Conservation (phyloP, 1,140 invertebrate genomes). For the Saxidomus purpurata region DNA sequence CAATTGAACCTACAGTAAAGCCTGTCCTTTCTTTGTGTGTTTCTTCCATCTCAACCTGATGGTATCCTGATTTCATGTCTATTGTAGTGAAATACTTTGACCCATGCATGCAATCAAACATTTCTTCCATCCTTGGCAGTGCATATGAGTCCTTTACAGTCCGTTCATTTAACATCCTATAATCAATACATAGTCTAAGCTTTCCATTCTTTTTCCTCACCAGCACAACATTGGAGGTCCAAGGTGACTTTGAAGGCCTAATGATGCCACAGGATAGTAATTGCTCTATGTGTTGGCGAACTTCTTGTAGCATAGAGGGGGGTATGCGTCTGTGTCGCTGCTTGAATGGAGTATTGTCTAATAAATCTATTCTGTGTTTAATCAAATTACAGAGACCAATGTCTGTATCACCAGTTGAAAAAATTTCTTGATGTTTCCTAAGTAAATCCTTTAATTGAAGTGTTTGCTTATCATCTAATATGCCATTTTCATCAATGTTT, state of each 20-base stretch:
- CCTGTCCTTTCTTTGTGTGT: too few species aligned
- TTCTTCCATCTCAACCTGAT: too few species aligned
- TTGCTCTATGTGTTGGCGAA: conserved; percentile 25
- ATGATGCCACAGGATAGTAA: background rate
- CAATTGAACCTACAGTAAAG: too few species aligned
- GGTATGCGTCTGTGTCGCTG: conserved; percentile 29
- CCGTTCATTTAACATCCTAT: background rate
- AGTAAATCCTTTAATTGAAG: background rate
- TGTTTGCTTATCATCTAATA: background rate
- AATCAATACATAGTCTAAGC: conserved; percentile 17
- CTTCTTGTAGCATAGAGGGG: conserved; percentile 3
- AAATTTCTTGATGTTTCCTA: background rate
- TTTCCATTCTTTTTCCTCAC: conserved; percentile 54
- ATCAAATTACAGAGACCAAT: background rate
- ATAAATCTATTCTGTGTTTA: conserved; percentile 47
- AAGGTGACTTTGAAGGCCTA: background rate
- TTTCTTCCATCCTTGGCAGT: conserved; percentile 20
- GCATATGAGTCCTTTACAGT: background rate
- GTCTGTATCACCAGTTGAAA: conserved; percentile 10
- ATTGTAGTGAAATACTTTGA: background rate
- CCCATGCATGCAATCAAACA: conserved; percentile 19
- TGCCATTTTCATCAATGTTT: background rate
- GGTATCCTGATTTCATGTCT: too few species aligned
- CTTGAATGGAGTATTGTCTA: conserved; percentile 50
- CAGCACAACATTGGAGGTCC: conserved; percentile 55